Base-by-base conservation (phyloP, 2,888 invertebrate genomes). In the Meteorus colon region DNA sequence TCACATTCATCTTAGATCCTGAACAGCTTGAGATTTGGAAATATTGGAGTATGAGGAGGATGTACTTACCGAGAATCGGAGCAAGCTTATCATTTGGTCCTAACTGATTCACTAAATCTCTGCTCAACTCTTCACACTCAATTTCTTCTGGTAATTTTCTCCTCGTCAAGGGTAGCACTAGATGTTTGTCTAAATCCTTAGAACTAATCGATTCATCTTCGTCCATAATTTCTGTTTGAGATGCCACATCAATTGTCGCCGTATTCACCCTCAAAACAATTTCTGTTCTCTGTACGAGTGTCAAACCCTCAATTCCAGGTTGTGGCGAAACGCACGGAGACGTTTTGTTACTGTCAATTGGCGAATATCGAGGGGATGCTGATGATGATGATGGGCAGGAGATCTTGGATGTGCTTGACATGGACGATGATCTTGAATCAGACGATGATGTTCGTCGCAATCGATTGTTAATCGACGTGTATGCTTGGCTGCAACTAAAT, bases 121-220 rank as follows among this genome's bases (percentile, higher is more conserved):
- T 90, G 63, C 93, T 92, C 79, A 95, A 90, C 83, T 93, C 91
- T 86, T 96, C 96, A 90, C 95, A 96, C 83, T 95, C 95, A 81
- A 95, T 92, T 89, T 96, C 96, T 87, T 96, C 95, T 81, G 93
- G 92, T 63, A 93, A 90, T 82, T 93, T 93, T 84, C 92, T 92
- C 78, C 94, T 91, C 1, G 91, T 91, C 55, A 90, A 89, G 27
- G 92, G 88, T 62, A 92, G 90, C 1, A 78, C 69, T 45, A 82
- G 81, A 14, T 73, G 66, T 19, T 73, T 60, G 14, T 12, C n/a
- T 65, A 80, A 71, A 31, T 45, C 80, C 87, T 87, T 34, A 85
- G 86, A 10, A 1, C 74, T 75, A 41, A 12, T 60, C 59, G 81
- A 69, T 14, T 77, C 85, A 77, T 79, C 79, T 79, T 90, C 86